phyloP scores from a whole-genome alignment of 1,140 invertebrate genomes.

The Drosophila repleta region DNA sequence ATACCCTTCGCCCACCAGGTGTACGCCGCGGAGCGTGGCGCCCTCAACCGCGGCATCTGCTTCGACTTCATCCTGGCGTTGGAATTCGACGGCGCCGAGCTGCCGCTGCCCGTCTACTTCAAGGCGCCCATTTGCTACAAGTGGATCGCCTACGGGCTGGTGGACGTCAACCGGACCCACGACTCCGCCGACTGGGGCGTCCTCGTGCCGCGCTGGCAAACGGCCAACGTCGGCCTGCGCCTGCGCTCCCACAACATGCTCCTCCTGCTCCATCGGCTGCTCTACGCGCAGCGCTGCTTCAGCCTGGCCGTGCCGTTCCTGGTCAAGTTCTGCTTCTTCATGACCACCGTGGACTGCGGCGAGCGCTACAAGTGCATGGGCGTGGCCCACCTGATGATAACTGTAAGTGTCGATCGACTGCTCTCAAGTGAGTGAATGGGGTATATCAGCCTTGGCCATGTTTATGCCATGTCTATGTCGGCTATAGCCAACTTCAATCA shows the following conservation, averaged over 20 bases:
- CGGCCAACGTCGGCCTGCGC: neutral
- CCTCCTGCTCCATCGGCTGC: constrained; percentile 27
- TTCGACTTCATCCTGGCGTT: constrained; percentile 57
- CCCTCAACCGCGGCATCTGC: constrained; percentile 19
- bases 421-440: no score
- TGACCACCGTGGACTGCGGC: constrained; percentile 32
- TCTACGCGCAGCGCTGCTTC: constrained; percentile 36
- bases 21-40: constrained; percentile 14
- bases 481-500: no score
- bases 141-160: constrained; percentile 52
- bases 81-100: constrained; percentile 29
- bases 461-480: no score
- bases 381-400: constrained; percentile 21
- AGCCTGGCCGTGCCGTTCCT: constrained; percentile 22
- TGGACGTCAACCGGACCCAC: neutral
- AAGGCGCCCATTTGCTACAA: constrained; percentile 19
- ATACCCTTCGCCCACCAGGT: constrained; percentile 52
- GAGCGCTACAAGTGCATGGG: constrained; percentile 14
- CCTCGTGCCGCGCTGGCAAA: constrained; percentile 49
- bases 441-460: no score
- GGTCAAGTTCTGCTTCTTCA: constrained; percentile 47
- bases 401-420: constrained; percentile 26
- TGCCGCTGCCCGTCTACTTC: constrained; percentile 36
- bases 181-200: constrained; percentile 36
- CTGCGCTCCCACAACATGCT: constrained; percentile 14